Conservation (phyloP, 2,797 vertebrate genomes). For the Acipenser oxyrinchus region DNA sequence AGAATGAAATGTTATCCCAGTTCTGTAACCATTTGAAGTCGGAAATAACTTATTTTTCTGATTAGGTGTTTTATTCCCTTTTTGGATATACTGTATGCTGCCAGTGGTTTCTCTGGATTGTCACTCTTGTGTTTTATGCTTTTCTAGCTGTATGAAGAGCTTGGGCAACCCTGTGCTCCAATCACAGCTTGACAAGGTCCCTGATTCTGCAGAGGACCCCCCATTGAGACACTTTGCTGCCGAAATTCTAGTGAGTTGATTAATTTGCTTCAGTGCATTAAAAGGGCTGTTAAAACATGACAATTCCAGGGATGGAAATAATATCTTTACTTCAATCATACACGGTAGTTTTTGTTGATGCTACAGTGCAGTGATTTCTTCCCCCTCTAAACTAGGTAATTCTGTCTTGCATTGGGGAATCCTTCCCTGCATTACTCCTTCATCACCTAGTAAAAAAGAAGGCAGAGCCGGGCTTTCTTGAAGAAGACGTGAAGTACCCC, state of each 20-base stretch:
- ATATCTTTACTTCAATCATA: too few species aligned
- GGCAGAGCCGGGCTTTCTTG: slow-evolving; percentile 41
- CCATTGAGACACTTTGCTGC: slow-evolving; percentile 71
- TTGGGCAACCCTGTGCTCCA: slow-evolving; percentile 76
- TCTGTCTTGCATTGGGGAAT: slow-evolving; percentile 42
- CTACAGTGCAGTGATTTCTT: background rate
- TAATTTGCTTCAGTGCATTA: background rate
- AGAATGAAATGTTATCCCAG: too few species aligned
- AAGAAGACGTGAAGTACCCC: slow-evolving; percentile 47
- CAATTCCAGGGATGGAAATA: too few species aligned
- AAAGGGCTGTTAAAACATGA: background rate
- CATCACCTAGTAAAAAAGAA: slow-evolving; percentile 40
- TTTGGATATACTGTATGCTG: too few species aligned
- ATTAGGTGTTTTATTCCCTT: too few species aligned
- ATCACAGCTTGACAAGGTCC: slow-evolving; percentile 60
- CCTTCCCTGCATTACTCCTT: slow-evolving; percentile 52
- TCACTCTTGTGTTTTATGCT: background rate
- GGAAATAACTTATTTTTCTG: too few species aligned
- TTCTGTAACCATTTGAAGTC: too few species aligned
- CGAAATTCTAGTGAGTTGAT: slow-evolving; percentile 71
- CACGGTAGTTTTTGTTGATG: background rate
- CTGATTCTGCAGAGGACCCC: slow-evolving; percentile 58
- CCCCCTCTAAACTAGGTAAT: slow-evolving; percentile 37
- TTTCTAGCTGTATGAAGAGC: slow-evolving; percentile 80
- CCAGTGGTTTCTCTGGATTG: too few species aligned